Evolutionary conservation across 2,113 vertebrate species (phyloP), one percentile per base, ranked within the genome.

Genomic region (Anseranas semipalmata): DNA sequence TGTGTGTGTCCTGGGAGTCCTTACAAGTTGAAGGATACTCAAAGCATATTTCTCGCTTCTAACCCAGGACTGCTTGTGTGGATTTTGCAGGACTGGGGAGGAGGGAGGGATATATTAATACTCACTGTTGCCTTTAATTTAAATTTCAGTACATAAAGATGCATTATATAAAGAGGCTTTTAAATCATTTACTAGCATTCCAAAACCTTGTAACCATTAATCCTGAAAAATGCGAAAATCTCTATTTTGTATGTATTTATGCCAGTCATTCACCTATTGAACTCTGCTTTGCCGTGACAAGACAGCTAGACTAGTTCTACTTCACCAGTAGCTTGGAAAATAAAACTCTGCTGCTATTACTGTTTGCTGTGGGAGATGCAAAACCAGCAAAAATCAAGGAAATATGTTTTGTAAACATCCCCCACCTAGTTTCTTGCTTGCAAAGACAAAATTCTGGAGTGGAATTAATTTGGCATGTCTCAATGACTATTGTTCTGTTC

Each of bases 391-490:
- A 91, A 94, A 67, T n/a, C 15, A 87, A 86, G 56, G 65, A 92
- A 95, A 68, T 74, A 52, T 60, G 27, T 82, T 90, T 56, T 85
- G 33, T 87, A 87, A 94, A 89, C 33, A 79, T 68, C 37, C 39
- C 83, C 43, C 39, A n/a, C 35, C 39, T 75, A 48, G 72, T 79
- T 92, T 95, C 63, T 89, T 55, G 73, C 63, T 91, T 65, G 41
- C 68, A 68, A 52, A 81, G 30, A 43, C 72, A 75, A 88, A 83
- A 85, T 92, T 92, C 56, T 89, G 76, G 80, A 74, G 28, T 89
- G 60, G 58, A 90, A 90, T 83, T 74, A 71, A 75, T 92, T 68
- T 92, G 90, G 80, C 76, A 15, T 70, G 53, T 89, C 92, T 94
- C 80, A 87, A 10, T 94, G 73, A 46, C 50, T 89, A 85, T 90